phyloP scores from a whole-genome alignment of 2,888 invertebrate genomes.

The Melikaiella ostensackeni region DNA sequence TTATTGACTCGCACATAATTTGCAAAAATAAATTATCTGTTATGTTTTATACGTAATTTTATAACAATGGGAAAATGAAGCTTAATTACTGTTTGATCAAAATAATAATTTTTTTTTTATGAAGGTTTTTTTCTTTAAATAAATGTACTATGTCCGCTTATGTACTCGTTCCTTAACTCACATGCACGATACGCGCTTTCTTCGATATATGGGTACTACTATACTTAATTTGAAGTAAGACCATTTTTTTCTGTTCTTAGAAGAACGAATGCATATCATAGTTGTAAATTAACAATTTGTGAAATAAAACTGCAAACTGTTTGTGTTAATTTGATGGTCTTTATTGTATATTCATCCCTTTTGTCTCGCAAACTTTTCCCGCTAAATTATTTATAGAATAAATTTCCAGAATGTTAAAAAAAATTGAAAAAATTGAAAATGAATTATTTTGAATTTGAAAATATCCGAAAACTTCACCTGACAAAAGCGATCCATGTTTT shows the following conservation, averaged over 20 bases:
- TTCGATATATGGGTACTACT: conserved; percentile 28
- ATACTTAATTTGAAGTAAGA: conserved; percentile 44
- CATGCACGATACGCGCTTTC: conserved; percentile 33
- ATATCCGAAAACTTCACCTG: too few relatives aligned
- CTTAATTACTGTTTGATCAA: background rate
- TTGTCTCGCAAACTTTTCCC: too few relatives aligned
- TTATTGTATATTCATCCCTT: conserved; percentile 25
- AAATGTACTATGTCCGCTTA: background rate
- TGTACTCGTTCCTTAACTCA: conserved; percentile 13
- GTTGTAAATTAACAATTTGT: conserved; percentile 92
- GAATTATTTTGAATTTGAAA: too few relatives aligned
- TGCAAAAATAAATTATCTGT: background rate
- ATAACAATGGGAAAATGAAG: background rate
- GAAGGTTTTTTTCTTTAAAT: background rate
- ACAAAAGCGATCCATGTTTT: too few relatives aligned
- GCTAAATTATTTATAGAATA: too few relatives aligned
- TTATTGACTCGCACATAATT: background rate
- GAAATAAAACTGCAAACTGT: conserved; percentile 86
- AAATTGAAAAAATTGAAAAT: too few relatives aligned
- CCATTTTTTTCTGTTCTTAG: conserved; percentile 79
- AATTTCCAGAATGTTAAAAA: too few relatives aligned
- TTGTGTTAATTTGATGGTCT: conserved; percentile 69
- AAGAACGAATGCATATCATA: conserved; percentile 94
- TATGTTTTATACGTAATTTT: background rate
- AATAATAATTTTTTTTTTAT: background rate